These are phyloP conservation scores for Morelia viridis DNA, from an alignment of 2,797 vertebrate genomes.

Conservation along the genomic window DNA sequence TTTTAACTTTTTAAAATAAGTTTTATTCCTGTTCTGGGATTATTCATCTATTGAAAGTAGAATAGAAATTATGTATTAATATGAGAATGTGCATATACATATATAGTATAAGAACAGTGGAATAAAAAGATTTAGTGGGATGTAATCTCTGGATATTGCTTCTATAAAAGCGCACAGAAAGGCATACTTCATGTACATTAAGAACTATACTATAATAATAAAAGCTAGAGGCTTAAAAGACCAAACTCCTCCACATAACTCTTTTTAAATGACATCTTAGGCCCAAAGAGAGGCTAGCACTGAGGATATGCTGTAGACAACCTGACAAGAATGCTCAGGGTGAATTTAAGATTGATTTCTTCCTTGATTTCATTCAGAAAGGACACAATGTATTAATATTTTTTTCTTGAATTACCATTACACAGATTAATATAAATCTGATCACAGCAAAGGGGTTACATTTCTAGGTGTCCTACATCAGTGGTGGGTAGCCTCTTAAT, in stretches of 20 bases:
- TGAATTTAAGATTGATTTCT: background rate
- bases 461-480: background rate
- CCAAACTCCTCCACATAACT: background rate
- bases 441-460: background rate
- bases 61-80: background rate
- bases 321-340: background rate
- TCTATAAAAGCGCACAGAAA: background rate
- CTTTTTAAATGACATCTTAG: background rate
- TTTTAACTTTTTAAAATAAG: background rate
- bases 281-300: background rate
- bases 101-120: background rate
- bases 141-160: background rate
- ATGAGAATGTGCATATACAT: background rate
- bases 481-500: background rate
- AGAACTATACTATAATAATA: background rate
- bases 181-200: background rate
- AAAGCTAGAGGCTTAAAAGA: background rate
- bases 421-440: background rate
- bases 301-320: background rate
- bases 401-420: background rate
- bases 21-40: background rate
- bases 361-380: too few species aligned
- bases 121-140: background rate
- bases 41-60: background rate
- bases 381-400: background rate